These are phyloP conservation scores for Mormyrops boulengeri DNA, from an alignment of 2,797 vertebrate species.

Conservation along the genomic window DNA sequence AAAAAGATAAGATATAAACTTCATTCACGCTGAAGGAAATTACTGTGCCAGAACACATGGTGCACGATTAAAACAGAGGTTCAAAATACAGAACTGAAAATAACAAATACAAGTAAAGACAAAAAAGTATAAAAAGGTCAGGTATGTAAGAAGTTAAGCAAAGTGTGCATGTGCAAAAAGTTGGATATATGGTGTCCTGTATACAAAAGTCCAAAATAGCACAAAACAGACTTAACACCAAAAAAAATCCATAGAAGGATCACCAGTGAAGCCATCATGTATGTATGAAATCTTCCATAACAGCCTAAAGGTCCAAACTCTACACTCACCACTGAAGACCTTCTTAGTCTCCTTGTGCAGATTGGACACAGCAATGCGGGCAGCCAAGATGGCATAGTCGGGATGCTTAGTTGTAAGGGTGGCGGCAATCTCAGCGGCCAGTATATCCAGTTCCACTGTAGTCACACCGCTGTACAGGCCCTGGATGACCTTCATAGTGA, in stretches of 20 bases:
- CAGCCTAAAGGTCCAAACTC: background rate
- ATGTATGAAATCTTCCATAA: background rate
- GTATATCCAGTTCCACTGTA: slow-evolving; percentile 88
- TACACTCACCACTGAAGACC: slow-evolving; percentile 79
- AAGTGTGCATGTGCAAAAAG: background rate
- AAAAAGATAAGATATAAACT: background rate
- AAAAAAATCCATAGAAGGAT: background rate
- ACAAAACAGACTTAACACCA: background rate
- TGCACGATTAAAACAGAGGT: background rate
- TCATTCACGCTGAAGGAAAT: background rate
- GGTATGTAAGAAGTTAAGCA: background rate
- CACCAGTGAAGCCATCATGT: background rate
- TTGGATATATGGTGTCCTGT: background rate
- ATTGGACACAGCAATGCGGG: slow-evolving; percentile 91
- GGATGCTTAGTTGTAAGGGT: slow-evolving; percentile 95
- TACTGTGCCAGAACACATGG: background rate
- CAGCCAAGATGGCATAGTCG: slow-evolving; percentile 91
- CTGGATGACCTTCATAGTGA: slow-evolving; percentile 98
- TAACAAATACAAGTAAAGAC: background rate
- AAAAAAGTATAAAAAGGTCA: background rate
- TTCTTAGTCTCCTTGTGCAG: slow-evolving; percentile 98
- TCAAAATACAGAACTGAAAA: background rate
- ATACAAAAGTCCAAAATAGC: background rate
- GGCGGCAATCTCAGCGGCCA: slow-evolving; percentile 88
- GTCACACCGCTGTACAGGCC: slow-evolving; percentile 93